These are phyloP conservation scores for Girardinichthys multiradiatus DNA, from an alignment of 2,113 vertebrate genomes.

Conservation along the genomic window DNA sequence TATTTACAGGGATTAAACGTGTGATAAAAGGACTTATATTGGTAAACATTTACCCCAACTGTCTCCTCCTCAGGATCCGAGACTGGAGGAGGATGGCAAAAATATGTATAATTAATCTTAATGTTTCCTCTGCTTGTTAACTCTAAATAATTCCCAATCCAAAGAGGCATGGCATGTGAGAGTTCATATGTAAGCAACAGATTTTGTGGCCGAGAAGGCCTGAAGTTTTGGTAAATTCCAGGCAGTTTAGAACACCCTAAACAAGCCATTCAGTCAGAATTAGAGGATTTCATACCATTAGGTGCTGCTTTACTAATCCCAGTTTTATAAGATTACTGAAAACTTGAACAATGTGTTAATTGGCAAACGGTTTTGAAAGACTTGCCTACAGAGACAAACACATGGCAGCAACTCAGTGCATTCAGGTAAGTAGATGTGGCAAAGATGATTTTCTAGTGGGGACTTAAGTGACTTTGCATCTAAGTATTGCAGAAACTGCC, in stretches of 20 bases:
- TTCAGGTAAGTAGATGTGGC: no score
- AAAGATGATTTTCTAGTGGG: no score
- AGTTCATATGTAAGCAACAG: slow-evolving; percentile 46
- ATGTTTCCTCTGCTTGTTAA: slow-evolving; percentile 72
- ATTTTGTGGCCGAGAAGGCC: slow-evolving; percentile 49
- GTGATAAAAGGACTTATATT: no score
- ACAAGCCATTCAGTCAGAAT: slow-evolving; percentile 33
- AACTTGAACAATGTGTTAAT: neutral
- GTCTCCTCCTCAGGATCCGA: slow-evolving; percentile 9
- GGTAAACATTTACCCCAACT: slow-evolving; percentile 41
- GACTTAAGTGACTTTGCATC: neutral
- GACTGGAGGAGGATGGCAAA: slow-evolving; percentile 66
- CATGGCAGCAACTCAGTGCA: no score
- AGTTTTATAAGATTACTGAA: neutral
- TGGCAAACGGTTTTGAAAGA: slow-evolving; percentile 6
- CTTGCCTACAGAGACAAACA: slow-evolving; percentile 1
- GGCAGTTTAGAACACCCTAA: neutral
- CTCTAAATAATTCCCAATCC: slow-evolving; percentile 74
- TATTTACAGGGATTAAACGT: no score
- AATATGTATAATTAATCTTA: slow-evolving; percentile 59
- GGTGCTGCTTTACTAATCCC: slow-evolving; percentile 10
- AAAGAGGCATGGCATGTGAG: slow-evolving; percentile 33
- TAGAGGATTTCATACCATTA: slow-evolving; percentile 9
- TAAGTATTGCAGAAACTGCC: neutral
- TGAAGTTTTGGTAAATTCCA: neutral